Evolutionary conservation across 2,113 vertebrate genomes (phyloP), one percentile per base, ranked within the genome.

Genomic region (Isurus oxyrinchus): DNA sequence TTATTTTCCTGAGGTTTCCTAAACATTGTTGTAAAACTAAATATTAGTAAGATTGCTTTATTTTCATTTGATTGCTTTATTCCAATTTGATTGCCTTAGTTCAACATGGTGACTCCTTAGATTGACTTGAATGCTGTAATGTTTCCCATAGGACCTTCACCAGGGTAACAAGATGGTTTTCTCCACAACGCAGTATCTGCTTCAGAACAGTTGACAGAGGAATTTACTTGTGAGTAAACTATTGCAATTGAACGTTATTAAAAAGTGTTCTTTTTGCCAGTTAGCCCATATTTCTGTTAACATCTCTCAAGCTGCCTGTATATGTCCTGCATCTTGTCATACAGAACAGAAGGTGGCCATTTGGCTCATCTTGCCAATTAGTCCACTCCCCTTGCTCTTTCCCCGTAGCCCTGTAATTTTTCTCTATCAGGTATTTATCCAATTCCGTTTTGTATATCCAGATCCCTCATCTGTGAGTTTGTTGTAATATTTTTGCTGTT

Each of bases 211-310:
- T 55, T 95, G 94, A 72, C 94, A 76, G 67, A 69, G 49, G 67
- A 31, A 31, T 76, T 25, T 69, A 95, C 44, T 95, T 72, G 94
- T 95, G 94, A 95, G 63, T 95, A 95, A 72, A 76, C 11, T 27
- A 23, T 76, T 72, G 40, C 49, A 72, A 16, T 66, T 93, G 57
- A 61, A 69, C 40, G 31, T 44, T 69, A 61, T 69, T 49, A 49
- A 95, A 72, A 72, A 35, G 23, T 55, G 69, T 27, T 53, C 21
- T 72, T 35, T 10, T 55, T 55, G 94, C 49, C 67, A 13, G 49
- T 94, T 93, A n/a, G 25, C 1, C 23, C 63, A 95, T 53, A 27
- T 69, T 88, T 88, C 19, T 67, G 10, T 23, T 67, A 67, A 94
- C 10, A 44, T 35, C 14, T 49, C 66, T 72, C 8, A 55, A 53